Evolutionary conservation across 2,113 vertebrate species (phyloP), one percentile per base, ranked within the genome.

Genomic region (Nerophis lumbriciformis): DNA sequence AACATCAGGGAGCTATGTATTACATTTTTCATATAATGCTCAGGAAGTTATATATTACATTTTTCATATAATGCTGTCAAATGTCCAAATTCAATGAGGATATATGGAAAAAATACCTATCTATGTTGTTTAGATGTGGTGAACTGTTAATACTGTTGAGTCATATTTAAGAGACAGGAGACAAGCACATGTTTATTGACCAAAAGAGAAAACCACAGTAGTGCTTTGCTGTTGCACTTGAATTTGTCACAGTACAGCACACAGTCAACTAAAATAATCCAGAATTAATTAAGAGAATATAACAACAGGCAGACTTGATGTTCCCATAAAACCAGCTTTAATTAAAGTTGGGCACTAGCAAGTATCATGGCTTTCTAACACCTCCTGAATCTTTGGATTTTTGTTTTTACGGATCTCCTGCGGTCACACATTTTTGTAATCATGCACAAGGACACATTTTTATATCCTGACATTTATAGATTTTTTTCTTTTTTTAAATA

Each of bases 131-230:
- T 9, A 42, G 10, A 3, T 3, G 8, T 42, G 39, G 39, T 42
- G 10, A 42, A 42, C 28, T 28, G 28, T 28, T 28, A 1, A 28
- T 28, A 11, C 13, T 48, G 49, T 19, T 47, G 61, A 64, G 53
- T 56, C 37, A 64, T 55, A 73, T 65, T 66, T 75, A 60, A 66
- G 75, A 75, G 63, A 86, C 66, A 75, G 53, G 65, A 79, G 66
- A 79, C 65, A 35, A 80, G 78, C 64, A 79, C 61, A 58, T 69
- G 61, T 84, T 87, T 79, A 83, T 86, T 82, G 53, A 83, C 76
- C 64, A 78, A 73, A 81, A 60, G 77, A 45, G 39, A 76, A 83
- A 83, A 76, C 67, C 82, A 86, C 82, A 82, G 78, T 81, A 80
- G 80, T 71, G 75, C n/a, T 71, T 38, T 72, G 49, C 66, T 72